phyloP scores from a whole-genome alignment of 2,888 invertebrate species.

The Nasonia oneida region DNA sequence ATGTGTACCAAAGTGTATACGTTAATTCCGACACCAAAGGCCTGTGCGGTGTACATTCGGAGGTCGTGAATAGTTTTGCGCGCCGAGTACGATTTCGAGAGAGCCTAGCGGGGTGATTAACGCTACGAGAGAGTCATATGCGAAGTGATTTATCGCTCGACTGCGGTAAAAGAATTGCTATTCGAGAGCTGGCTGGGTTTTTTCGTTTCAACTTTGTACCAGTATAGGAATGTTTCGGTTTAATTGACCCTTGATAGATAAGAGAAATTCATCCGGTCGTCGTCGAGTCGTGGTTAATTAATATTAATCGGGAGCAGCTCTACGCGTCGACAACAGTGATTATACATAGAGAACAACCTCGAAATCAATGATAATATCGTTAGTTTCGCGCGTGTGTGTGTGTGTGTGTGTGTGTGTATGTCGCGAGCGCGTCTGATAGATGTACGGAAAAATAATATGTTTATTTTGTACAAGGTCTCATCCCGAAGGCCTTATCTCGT shows the following conservation, averaged over 20 bases:
- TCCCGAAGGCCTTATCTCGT: not conserved
- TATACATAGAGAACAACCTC: not conserved
- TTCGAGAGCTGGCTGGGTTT: not conserved
- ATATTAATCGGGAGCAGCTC: slow-evolving; percentile 17
- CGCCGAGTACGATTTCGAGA: not conserved
- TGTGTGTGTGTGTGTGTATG: not conserved
- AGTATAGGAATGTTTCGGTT: too few species aligned
- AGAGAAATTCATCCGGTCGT: slow-evolving; percentile 13
- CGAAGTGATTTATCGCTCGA: not conserved
- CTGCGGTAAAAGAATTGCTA: not conserved
- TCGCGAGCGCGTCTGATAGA: not conserved
- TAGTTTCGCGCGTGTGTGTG: not conserved
- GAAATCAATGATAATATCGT: slow-evolving; percentile 20
- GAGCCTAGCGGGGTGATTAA: slow-evolving; percentile 17
- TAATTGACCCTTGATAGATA: not conserved
- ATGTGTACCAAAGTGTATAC: not conserved
- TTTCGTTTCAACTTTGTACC: not conserved
- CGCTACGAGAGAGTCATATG: not conserved
- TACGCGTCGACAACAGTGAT: not conserved
- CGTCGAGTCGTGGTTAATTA: slow-evolving; percentile 15
- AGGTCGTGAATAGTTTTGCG: not conserved
- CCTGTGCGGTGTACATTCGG: not conserved
- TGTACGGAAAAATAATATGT: slow-evolving; percentile 21
- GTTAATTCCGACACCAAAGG: slow-evolving; percentile 5
- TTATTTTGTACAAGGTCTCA: not conserved